Conservation (phyloP, 2,888 invertebrate species). For the Escarpia spicata region DNA sequence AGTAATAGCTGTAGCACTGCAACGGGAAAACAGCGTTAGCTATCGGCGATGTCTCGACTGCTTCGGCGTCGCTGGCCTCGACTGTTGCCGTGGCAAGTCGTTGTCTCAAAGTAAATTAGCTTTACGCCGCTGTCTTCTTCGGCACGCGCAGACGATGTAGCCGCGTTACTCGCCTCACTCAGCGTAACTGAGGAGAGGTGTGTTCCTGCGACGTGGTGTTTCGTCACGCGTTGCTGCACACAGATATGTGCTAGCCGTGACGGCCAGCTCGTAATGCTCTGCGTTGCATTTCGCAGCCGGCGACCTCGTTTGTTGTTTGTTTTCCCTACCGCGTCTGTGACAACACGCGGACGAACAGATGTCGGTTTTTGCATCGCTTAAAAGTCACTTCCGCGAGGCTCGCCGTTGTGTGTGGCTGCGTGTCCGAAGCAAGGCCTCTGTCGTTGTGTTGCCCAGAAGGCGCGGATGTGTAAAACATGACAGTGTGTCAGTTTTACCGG, state of each 20-base stretch:
- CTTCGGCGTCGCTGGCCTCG: not conserved
- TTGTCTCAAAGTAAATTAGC: not conserved
- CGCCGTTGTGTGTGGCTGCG: not conserved
- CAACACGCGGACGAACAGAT: not conserved
- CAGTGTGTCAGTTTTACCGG: not conserved
- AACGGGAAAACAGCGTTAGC: not conserved
- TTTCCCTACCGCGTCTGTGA: not conserved
- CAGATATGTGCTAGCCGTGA: not conserved
- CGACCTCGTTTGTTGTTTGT: not conserved
- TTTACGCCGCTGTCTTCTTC: not conserved
- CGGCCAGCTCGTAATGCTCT: not conserved
- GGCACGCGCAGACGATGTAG: not conserved
- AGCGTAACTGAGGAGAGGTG: not conserved
- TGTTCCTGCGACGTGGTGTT: not conserved
- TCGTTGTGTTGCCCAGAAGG: not conserved
- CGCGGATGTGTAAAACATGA: slow-evolving; percentile 4
- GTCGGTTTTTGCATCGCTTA: not conserved
- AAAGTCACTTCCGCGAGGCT: not conserved
- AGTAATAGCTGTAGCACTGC: not conserved
- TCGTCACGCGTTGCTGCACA: not conserved
- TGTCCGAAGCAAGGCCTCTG: not conserved
- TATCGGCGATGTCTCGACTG: not conserved
- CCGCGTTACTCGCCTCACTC: not conserved
- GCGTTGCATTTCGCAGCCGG: not conserved
- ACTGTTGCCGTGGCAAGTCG: not conserved